A percentile compares a stretch with the other conserved stretches of the same genome.
Evolutionary conservation across 2,888 invertebrate genomes (phyloP).

Genomic region (Idaea straminata): DNA sequence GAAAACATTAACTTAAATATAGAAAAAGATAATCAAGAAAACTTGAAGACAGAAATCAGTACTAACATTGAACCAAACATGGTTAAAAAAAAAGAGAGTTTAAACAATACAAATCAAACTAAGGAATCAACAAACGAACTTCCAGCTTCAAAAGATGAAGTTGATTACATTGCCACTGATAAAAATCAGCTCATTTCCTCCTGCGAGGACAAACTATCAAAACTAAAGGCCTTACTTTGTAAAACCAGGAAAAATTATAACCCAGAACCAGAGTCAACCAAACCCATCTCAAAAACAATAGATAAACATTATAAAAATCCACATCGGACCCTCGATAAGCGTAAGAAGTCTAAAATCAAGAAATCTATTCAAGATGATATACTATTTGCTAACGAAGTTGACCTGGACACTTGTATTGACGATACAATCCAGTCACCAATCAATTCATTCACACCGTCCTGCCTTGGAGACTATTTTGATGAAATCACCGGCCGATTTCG

Average conservation of each 20-base stretch:
- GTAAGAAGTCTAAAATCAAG: constrained; percentile 38
- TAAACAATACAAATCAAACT: neutral
- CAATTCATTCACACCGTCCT: constrained; percentile 11
- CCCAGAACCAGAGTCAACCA: constrained; percentile 29
- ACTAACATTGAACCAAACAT: neutral
- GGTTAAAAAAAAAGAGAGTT: neutral
- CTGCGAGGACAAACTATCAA: constrained; percentile 65
- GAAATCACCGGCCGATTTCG: constrained; percentile 64
- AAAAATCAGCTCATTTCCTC: constrained; percentile 47
- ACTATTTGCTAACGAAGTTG: constrained; percentile 51
- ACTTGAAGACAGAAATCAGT: neutral
- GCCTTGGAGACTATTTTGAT: constrained; percentile 51
- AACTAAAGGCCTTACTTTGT: constrained; percentile 54
- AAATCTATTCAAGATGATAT: constrained; percentile 51
- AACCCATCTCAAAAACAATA: constrained; percentile 33
- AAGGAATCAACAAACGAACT: neutral
- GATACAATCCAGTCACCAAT: constrained; percentile 34
- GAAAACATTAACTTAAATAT: constrained; percentile 4
- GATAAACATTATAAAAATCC: constrained; percentile 52
- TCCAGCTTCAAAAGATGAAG: neutral
- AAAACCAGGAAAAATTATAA: constrained; percentile 37
- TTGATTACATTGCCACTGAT: constrained; percentile 4
- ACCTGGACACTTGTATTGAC: constrained; percentile 42
- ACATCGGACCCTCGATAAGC: constrained; percentile 37
- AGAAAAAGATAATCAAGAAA: constrained; percentile 3